A percentile compares a stretch with the other conserved stretches of the same genome.
Conservation (phyloP, 2,888 invertebrate genomes). For the Chaetogeoica ovagalla region DNA sequence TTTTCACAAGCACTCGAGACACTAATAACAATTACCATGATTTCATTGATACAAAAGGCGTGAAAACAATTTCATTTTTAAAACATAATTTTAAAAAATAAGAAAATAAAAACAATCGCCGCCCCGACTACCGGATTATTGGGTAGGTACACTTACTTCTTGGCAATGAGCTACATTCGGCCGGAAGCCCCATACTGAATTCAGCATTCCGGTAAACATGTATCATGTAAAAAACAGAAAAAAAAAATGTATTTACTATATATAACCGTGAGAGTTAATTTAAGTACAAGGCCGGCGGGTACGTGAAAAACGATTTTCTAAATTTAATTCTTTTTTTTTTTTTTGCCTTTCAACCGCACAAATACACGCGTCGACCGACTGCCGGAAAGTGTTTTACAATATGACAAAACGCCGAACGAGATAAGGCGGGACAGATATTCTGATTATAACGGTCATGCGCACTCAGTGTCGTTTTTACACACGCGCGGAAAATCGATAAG, state of each 20-base stretch:
- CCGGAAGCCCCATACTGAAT: slow-evolving; percentile 36
- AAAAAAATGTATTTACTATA: no score
- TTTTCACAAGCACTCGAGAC: no score
- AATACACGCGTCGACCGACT: background rate
- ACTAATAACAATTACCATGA: no score
- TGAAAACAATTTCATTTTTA: no score
- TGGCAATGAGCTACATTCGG: slow-evolving; percentile 46
- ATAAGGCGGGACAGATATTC: slow-evolving; percentile 10
- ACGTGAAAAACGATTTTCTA: slow-evolving; percentile 27
- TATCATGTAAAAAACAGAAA: slow-evolving; percentile 28
- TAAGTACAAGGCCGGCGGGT: slow-evolving; percentile 30
- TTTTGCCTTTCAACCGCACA: background rate
- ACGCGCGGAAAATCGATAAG: slow-evolving; percentile 18
- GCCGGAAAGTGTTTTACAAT: background rate
- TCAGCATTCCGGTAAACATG: slow-evolving; percentile 45
- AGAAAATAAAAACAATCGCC: no score
- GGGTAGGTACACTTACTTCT: slow-evolving; percentile 40
- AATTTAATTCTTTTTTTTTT: background rate
- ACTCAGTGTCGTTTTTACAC: no score
- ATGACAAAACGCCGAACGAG: slow-evolving; percentile 33
- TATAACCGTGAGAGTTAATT: background rate
- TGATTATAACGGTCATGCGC: slow-evolving; percentile 39
- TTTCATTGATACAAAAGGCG: no score
- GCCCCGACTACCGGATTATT: no score
- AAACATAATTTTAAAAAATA: no score